phyloP scores from a whole-genome alignment of 2,888 invertebrate genomes.

The Drosophila ustulata region DNA sequence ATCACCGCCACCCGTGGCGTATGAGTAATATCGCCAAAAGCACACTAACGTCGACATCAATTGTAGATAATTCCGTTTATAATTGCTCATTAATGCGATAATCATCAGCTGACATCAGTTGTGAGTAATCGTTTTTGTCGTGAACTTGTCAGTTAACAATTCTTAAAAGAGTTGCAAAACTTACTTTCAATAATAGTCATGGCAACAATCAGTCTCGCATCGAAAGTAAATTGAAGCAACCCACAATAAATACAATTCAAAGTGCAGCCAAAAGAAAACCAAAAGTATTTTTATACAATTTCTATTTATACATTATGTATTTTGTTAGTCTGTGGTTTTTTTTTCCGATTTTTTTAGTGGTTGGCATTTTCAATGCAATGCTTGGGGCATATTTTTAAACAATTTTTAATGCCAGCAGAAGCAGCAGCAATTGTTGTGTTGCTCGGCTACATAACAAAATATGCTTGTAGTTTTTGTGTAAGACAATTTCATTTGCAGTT shows the following conservation, averaged over 20 bases:
- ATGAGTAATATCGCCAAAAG: constrained; percentile 48
- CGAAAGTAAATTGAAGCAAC: constrained; percentile 51
- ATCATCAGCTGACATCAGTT: constrained; percentile 24
- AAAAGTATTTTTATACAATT: constrained; percentile 65
- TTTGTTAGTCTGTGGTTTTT: constrained; percentile 11
- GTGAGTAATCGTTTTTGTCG: constrained; percentile 41
- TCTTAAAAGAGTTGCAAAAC: not conserved
- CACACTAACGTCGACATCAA: not conserved
- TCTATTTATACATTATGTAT: constrained; percentile 57
- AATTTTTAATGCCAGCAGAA: constrained; percentile 22
- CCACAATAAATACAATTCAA: constrained; percentile 33
- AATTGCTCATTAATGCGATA: constrained; percentile 42
- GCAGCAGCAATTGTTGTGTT: constrained; percentile 48
- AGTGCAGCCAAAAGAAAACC: constrained; percentile 64
- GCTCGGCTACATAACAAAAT: constrained; percentile 9
- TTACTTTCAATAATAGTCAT: not conserved
- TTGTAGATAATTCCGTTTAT: constrained; percentile 25
- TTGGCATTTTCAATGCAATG: constrained; percentile 64
- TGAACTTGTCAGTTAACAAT: constrained; percentile 8
- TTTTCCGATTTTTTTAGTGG: constrained; percentile 27
- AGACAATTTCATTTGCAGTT: constrained; percentile 76
- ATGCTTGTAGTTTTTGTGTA: constrained; percentile 47
- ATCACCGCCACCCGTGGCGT: constrained; percentile 44
- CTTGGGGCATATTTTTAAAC: constrained; percentile 58
- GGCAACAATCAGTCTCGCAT: constrained; percentile 23